Base-by-base conservation (phyloP, 2,797 vertebrate genomes). In the Pitangus sulphuratus region DNA sequence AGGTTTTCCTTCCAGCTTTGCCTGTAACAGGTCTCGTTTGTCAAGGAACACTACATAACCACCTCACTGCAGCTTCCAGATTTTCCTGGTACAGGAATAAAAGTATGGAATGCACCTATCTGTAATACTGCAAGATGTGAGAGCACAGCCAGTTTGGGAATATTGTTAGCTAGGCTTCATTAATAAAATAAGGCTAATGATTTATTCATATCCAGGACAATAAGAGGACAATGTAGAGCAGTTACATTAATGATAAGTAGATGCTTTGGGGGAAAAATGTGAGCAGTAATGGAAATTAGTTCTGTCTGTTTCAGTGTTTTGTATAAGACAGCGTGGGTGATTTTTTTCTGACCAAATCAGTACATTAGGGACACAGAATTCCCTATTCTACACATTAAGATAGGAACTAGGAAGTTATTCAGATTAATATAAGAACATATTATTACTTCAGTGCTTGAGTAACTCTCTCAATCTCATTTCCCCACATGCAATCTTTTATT, bases 151-250 rank as follows among this genome's bases (percentile, higher is more conserved):
- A 96, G 84, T 95, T 95, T 96, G 95, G 94, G 87, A 97, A 97
- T 94, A 96, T 92, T 93, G 90, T 97, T 97, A 97, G 96, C 96
- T 95, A 95, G 79, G 61, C 81, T 93, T 98, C 97, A 98, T 98
- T 98, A 98, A 98, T 98, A 98, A 98, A 98, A 97, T 97, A 98
- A 95, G 94, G 50, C 90, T 93, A 95, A 98, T 98, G 97, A 97
- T 98, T 98, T 98, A 98, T 98, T 98, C 97, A 98, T 98, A 95
- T 92, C 91, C 87, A 91, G 97, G 97, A 98, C 98, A 98, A 97
- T 96, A 95, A 66, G 94, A 97, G 94, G 96, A 97, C 97, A 96
- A 95, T 93, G 75, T 40, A 82, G 96, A 93, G 64, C 87, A 92
- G 91, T 93, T 96, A 87, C 86, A 94, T 96, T 97, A 96, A 95